Conservation (phyloP, 2,113 vertebrate species). For the Odontesthes bonariensis region DNA sequence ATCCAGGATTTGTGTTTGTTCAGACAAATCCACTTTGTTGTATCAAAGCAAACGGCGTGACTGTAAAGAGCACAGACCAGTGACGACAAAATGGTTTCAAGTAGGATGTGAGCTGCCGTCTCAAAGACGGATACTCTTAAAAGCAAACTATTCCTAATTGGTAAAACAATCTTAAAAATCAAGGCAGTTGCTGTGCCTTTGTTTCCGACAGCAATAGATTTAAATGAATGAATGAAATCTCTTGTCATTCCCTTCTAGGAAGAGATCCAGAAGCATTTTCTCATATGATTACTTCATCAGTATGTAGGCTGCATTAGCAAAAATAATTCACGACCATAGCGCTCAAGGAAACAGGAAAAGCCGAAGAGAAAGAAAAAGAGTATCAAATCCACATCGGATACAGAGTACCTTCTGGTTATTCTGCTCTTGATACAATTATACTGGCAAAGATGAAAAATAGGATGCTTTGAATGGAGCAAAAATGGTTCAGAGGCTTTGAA, state of each 20-base stretch:
- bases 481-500: constrained; percentile 38
- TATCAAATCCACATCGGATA: constrained; percentile 2
- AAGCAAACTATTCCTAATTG: too few relatives aligned
- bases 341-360: neutral
- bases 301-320: neutral
- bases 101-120: too few relatives aligned
- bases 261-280: neutral
- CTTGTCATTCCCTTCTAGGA: neutral
- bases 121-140: too few relatives aligned
- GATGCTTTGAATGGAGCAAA: constrained; percentile 27
- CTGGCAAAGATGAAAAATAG: constrained; percentile 25
- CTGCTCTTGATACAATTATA: constrained; percentile 60
- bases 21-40: too few relatives aligned
- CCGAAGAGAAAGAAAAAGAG: neutral
- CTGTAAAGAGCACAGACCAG: too few relatives aligned
- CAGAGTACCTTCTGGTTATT: constrained; percentile 24
- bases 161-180: neutral
- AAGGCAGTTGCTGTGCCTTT: neutral
- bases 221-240: neutral
- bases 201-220: neutral
- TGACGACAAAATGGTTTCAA: too few relatives aligned
- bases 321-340: neutral
- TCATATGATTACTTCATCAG: neutral
- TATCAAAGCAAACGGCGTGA: too few relatives aligned
- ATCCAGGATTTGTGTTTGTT: too few relatives aligned